Evolutionary conservation across 2,888 invertebrate genomes (phyloP).

Genomic region (Heliconius cydno): DNA sequence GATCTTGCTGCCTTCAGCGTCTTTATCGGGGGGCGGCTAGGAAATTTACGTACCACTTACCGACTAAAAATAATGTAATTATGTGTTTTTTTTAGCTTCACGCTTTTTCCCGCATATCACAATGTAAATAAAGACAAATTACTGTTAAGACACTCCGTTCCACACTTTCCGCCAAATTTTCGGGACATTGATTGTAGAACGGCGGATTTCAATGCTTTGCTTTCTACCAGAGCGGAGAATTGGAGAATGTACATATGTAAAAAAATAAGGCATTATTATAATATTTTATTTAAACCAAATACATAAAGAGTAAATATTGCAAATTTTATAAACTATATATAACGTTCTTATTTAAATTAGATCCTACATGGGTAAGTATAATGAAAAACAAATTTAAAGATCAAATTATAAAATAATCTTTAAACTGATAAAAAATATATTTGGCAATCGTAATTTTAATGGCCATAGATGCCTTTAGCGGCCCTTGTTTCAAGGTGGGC

Average conservation of each 20-base stretch:
- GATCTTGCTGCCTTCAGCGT: slow-evolving; percentile 60
- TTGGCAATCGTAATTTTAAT: slow-evolving; percentile 43
- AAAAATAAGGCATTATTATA: too few relatives aligned
- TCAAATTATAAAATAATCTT: not conserved
- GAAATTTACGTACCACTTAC: slow-evolving; percentile 44
- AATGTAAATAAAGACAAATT: too few relatives aligned
- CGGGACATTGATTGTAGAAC: too few relatives aligned
- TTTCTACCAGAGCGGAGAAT: too few relatives aligned
- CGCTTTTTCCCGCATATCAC: not conserved
- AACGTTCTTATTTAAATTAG: not conserved
- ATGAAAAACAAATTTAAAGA: not conserved
- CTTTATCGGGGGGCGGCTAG: slow-evolving; percentile 50
- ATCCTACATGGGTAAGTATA: not conserved
- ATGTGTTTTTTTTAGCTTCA: not conserved
- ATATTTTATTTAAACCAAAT: too few relatives aligned
- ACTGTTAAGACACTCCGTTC: not conserved
- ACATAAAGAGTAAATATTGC: not conserved
- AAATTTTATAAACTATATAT: not conserved
- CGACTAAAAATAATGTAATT: not conserved
- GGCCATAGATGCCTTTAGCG: slow-evolving; percentile 54
- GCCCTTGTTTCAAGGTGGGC: slow-evolving; percentile 55
- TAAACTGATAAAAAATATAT: not conserved
- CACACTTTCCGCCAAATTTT: too few relatives aligned
- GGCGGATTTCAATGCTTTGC: too few relatives aligned
- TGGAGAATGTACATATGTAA: too few relatives aligned